Percentiles rank a stretch among this genome's conserved stretches.
phyloP scores from a whole-genome alignment of 2,888 invertebrate genomes.

The Lasius platythorax region DNA sequence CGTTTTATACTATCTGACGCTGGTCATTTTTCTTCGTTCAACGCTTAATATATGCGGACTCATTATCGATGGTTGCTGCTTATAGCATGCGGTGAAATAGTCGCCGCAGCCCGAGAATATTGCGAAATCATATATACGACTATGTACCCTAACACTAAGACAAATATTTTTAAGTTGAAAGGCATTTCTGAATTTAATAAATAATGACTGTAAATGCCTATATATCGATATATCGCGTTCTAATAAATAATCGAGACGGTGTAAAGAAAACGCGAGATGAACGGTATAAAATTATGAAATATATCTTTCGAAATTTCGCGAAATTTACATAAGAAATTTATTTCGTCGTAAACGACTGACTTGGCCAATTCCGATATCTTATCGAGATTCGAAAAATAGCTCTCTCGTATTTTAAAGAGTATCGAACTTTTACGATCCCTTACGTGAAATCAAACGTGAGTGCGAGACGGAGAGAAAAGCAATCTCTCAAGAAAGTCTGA shows the following conservation, averaged over 20 bases:
- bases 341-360: not conserved
- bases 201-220: not conserved
- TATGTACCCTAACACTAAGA: not conserved
- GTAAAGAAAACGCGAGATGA: not conserved
- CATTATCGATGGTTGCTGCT: slow-evolving; percentile 52
- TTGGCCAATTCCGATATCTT: not conserved
- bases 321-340: not conserved
- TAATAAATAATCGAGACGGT: not conserved
- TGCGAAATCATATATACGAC: slow-evolving; percentile 4
- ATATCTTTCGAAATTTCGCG: not conserved
- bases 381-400: slow-evolving; percentile 17
- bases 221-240: not conserved
- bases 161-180: not conserved
- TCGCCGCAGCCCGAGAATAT: slow-evolving; percentile 6
- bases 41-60: slow-evolving; percentile 64
- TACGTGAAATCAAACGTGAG: slow-evolving; percentile 42
- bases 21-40: slow-evolving; percentile 66
- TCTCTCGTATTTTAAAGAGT: slow-evolving; percentile 35
- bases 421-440: slow-evolving; percentile 34
- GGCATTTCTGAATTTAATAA: not conserved
- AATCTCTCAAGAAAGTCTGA: slow-evolving; percentile 64
- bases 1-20: slow-evolving; percentile 63
- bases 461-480: slow-evolving; percentile 34
- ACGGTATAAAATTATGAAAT: not conserved
- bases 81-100: slow-evolving; percentile 2